Evolutionary conservation across 2,888 invertebrate genomes (phyloP).

Genomic region (Synanthedon myopaeformis): DNA sequence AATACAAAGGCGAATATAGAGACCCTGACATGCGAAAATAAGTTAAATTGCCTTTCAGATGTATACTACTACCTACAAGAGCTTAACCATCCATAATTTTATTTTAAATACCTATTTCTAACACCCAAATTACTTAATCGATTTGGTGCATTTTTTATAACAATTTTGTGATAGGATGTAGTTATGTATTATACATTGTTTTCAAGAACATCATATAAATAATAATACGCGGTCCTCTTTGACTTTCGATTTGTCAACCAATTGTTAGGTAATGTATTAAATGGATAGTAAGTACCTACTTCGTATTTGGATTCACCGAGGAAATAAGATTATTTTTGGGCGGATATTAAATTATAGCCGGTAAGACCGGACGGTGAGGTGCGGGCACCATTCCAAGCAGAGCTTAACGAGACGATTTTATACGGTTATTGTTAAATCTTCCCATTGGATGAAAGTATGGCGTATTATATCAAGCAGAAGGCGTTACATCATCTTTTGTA

Average conservation of each 20-base stretch:
- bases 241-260: too few species aligned
- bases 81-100: background rate
- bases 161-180: too few species aligned
- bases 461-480: too few species aligned
- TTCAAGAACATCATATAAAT: too few species aligned
- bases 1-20: constrained; percentile 3
- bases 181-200: too few species aligned
- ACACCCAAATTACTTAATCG: too few species aligned
- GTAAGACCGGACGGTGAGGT: constrained; percentile 42
- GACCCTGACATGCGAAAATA: background rate
- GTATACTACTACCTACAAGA: background rate
- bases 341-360: constrained; percentile 68
- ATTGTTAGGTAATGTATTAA: too few species aligned
- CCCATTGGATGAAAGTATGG: background rate
- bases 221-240: too few species aligned
- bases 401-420: constrained; percentile 18
- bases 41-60: background rate
- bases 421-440: constrained; percentile 10
- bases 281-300: background rate
- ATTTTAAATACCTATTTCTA: background rate
- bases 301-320: constrained; percentile 22
- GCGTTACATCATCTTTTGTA: too few species aligned
- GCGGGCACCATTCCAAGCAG: constrained; percentile 48
- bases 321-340: constrained; percentile 58
- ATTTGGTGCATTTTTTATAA: too few species aligned